These are phyloP conservation scores for Drosophila sucinea DNA, from an alignment of 1,140 invertebrate genomes.

Conservation along the genomic window DNA sequence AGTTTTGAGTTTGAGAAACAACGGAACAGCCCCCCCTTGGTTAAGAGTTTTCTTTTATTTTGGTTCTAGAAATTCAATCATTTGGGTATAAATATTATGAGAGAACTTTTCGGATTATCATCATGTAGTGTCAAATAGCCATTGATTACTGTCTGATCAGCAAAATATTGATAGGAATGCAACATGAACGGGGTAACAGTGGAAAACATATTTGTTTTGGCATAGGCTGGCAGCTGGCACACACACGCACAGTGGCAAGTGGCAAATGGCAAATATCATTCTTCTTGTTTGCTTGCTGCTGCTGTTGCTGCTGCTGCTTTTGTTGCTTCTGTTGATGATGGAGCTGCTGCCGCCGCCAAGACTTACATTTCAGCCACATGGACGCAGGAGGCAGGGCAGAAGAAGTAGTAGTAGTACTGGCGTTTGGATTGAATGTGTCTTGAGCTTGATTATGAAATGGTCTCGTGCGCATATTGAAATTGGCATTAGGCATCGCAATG, in stretches of 20 bases:
- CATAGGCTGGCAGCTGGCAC: slow-evolving; percentile 28
- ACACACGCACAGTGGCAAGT: slow-evolving; percentile 19
- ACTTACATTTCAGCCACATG: slow-evolving; percentile 83
- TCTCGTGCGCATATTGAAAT: slow-evolving; percentile 75
- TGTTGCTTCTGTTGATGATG: slow-evolving; percentile 10
- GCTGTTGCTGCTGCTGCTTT: slow-evolving; percentile 1
- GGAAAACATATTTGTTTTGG: slow-evolving; percentile 24
- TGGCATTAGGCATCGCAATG: slow-evolving; percentile 67
- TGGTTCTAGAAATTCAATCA: neutral
- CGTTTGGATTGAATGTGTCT: slow-evolving; percentile 73
- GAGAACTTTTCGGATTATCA: neutral
- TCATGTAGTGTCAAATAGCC: slow-evolving; percentile 25
- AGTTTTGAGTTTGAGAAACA: neutral
- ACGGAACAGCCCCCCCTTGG: neutral
- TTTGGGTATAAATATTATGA: neutral
- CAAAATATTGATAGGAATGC: slow-evolving; percentile 38
- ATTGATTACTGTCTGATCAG: neutral
- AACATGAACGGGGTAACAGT: slow-evolving; percentile 42
- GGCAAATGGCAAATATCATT: slow-evolving; percentile 20
- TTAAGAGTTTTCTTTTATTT: neutral
- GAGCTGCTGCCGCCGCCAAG: slow-evolving; percentile 73
- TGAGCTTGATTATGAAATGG: slow-evolving; percentile 80
- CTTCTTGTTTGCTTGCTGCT: neutral
- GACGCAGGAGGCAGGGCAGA: slow-evolving; percentile 69
- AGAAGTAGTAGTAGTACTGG: slow-evolving; percentile 66